Conservation (phyloP, 2,888 invertebrate genomes). For the Phaedon cochleariae region DNA sequence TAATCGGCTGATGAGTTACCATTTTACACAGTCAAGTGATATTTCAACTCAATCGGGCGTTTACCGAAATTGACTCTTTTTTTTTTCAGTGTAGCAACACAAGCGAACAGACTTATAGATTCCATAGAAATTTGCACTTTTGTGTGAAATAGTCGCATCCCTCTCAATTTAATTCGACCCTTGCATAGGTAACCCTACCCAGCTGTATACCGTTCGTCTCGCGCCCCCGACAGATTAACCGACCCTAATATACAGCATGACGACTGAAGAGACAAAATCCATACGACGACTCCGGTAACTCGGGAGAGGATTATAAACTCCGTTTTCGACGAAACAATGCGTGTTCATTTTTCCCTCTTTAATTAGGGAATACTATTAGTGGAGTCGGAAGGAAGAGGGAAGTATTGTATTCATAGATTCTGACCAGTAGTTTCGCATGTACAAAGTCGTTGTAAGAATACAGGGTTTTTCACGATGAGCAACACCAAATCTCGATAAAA, state of each 20-base stretch:
- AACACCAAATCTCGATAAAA: too few species aligned
- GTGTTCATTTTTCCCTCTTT: slow-evolving; percentile 39
- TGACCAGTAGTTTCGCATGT: neutral
- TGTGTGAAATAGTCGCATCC: neutral
- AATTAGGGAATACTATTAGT: slow-evolving; percentile 34
- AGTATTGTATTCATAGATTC: neutral
- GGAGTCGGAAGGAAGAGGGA: slow-evolving; percentile 5
- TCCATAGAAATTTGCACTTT: neutral
- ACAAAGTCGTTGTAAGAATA: too few species aligned
- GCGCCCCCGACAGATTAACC: slow-evolving; percentile 27
- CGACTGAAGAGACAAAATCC: slow-evolving; percentile 13
- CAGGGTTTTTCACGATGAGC: too few species aligned
- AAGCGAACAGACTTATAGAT: too few species aligned
- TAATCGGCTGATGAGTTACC: too few species aligned
- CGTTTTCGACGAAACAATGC: slow-evolving; percentile 33
- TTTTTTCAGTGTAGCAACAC: too few species aligned
- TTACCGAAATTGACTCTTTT: too few species aligned
- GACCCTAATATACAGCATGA: slow-evolving; percentile 11
- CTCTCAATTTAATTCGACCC: neutral
- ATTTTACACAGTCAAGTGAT: too few species aligned
- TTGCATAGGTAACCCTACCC: slow-evolving; percentile 1
- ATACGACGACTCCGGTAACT: slow-evolving; percentile 20
- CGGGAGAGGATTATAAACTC: slow-evolving; percentile 37
- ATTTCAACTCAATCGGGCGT: too few species aligned
- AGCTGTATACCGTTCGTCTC: neutral